Base-by-base conservation (phyloP, 64 coral and sea anemone species). In the Stylophora pistillata region DNA sequence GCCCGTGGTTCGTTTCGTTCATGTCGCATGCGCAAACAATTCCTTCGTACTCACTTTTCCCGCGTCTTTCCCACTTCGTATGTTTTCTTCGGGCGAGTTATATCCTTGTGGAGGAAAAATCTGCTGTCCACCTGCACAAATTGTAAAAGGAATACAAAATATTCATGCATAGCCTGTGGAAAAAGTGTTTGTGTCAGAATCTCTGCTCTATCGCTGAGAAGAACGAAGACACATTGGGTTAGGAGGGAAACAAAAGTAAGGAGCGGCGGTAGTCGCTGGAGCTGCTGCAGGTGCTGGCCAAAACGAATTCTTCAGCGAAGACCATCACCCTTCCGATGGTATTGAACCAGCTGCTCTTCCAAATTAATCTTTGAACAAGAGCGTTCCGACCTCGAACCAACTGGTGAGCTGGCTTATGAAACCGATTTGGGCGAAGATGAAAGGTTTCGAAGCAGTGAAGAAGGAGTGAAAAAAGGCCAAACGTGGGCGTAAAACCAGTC, bases 401-500 rank as follows among this genome's bases (percentile, higher is more conserved):
- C 68, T 56, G 52, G 41, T 58, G 72, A 73, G 28, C 13, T n/a
- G n/a, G n/a, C n/a, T n/a, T n/a, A n/a, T n/a, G n/a, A n/a, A n/a
- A n/a, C 58, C 55, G 58, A 34, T 30, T 54, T 71, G 59, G 30
- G 13, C 33, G 85, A 87, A 27, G 71, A 74, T 63, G 74, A 89
- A 89, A 79, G 58, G 78, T 89, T 66, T n/a, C n/a, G n/a, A 53
- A 76, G 33, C 37, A 76, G 60, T 54, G 37, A 27, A 66, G 29
- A 15, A 56, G 75, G 17, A 82, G 69, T n/a, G 10, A 23, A 70
- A 71, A 66, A 78, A 81, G 82, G 64, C 84, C 73, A 77, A 92
- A 86, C 41, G 81, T 81, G 90, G 82, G 64, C 84, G 90, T 69
- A 92, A 92, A 77, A 58, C 90, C 20, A 92, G 57, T 59, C 86